Base-by-base conservation (phyloP, 2,113 vertebrate genomes). In the Mustelus asterias region DNA sequence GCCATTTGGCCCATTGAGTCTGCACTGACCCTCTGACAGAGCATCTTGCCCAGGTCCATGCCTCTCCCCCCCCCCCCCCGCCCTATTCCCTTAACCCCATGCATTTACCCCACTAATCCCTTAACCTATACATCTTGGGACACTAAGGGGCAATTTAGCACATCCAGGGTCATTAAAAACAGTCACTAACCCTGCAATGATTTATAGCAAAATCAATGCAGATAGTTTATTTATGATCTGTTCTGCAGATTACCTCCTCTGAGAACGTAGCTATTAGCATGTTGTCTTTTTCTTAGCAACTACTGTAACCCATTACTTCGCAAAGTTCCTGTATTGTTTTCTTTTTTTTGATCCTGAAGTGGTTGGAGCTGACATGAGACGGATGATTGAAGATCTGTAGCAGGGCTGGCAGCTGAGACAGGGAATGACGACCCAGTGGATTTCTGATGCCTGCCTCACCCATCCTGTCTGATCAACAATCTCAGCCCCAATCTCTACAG, bases 401-500 rank as follows among this genome's bases (percentile, higher is more conserved):
- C 94, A 29, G 44, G 54, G 41, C 65, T 76, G 69, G 94, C 94
- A 72, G 44, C 94, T 70, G 41, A 95, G 94, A 76, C 69, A 72
- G 67, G 22, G 65, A 76, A 37, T n/a, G 1, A 93, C 58, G 22
- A 65, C 67, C 93, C 65, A 95, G 93, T 44, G 41, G 41, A 72
- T 70, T 70, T 16, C 44, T 95, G 94, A 70, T 72, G 94, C 20
- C 93, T 95, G 93, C 94, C 94, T 95, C 94, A 95, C 94, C 94
- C 94, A 95, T 95, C 94, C 94, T 95, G 94, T 95, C 65, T 95
- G 94, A 70, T 72, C 69, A 14, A 26, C 94, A 95, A 95, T 72
- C 94, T 95, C 94, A 72, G 94, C 10, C n/a, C 93, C 24, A 41
- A 70, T 95, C 93, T 95, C 24, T 48, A 16, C 67, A 48, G 41